A percentile compares a stretch with the other conserved stretches of the same genome.
Evolutionary conservation across 2,888 invertebrate species (phyloP).

Genomic region (Ichneumon xanthorius): DNA sequence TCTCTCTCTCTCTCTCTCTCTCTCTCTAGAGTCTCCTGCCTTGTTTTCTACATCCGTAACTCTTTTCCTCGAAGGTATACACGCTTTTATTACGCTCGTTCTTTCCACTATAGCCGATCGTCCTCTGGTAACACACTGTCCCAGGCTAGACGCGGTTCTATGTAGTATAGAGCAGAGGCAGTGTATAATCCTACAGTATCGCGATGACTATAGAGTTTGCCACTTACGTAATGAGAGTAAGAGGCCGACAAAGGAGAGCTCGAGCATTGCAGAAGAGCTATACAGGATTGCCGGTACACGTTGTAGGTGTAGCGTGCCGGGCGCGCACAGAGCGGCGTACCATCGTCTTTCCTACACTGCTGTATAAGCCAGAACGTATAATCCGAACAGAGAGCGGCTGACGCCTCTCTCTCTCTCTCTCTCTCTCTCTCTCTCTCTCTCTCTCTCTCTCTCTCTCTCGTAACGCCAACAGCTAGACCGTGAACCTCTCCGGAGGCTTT

Average conservation of each 20-base stretch:
- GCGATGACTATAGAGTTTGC: constrained; percentile 46
- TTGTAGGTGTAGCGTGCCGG: not conserved
- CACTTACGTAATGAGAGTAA: constrained; percentile 67
- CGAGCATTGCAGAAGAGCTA: constrained; percentile 10
- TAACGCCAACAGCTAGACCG: constrained; percentile 59
- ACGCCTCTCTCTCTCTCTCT: not conserved
- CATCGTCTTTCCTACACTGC: not conserved
- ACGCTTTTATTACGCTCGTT: constrained; percentile 7
- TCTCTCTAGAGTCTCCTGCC: too few species aligned
- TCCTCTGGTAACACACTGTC: constrained; percentile 41
- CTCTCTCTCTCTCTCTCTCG: constrained; percentile 3
- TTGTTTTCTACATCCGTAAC: constrained; percentile 17
- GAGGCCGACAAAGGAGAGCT: constrained; percentile 62
- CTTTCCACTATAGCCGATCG: constrained; percentile 10
- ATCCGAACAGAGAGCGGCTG: constrained; percentile 32
- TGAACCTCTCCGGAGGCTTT: constrained; percentile 59
- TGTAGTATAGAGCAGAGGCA: not conserved
- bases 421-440: constrained; percentile 11
- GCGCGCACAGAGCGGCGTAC: not conserved
- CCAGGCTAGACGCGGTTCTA: constrained; percentile 15
- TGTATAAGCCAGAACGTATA: constrained; percentile 37
- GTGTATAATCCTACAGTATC: not conserved
- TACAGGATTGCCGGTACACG: constrained; percentile 33
- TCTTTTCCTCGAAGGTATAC: constrained; percentile 13
- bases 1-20: too few species aligned